phyloP scores from a whole-genome alignment of 2,888 invertebrate genomes.

The Trissonchulus latispiculum region DNA sequence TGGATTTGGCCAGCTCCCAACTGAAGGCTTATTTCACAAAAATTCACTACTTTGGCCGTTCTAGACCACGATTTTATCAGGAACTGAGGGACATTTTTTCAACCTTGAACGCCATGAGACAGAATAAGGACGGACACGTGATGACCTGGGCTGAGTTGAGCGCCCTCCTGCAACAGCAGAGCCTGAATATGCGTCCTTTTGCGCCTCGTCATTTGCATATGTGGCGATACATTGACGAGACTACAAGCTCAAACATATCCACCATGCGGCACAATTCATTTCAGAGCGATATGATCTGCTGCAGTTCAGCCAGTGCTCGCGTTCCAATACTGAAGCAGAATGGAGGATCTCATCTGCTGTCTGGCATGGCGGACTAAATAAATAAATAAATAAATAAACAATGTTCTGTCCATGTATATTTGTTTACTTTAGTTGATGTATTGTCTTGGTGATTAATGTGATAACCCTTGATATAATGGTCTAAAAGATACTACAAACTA shows the following conservation, averaged over 20 bases:
- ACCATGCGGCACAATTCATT: constrained; percentile 1
- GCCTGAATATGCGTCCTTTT: constrained; percentile 29
- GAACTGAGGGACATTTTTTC: constrained; percentile 42
- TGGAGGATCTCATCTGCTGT: background rate
- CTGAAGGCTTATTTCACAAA: constrained; percentile 43
- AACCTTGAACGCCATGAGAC: constrained; percentile 38
- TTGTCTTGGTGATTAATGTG: too few relatives aligned
- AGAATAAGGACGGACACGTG: background rate
- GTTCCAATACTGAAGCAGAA: background rate
- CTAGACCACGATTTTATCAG: constrained; percentile 35
- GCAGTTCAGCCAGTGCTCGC: background rate
- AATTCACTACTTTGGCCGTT: constrained; percentile 43
- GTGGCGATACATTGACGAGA: constrained; percentile 43
- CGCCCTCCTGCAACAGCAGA: constrained; percentile 37
- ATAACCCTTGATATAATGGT: too few relatives aligned
- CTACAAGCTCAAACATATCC: constrained; percentile 21
- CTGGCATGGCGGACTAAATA: background rate
- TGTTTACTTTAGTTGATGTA: too few relatives aligned
- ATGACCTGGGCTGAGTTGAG: constrained; percentile 43
- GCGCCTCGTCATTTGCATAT: constrained; percentile 42
- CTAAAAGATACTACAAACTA: too few relatives aligned
- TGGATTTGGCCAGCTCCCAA: constrained; percentile 44
- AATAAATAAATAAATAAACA: too few relatives aligned
- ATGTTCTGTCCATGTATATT: too few relatives aligned
- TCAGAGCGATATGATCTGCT: background rate